These are phyloP conservation scores for Trypoxylus dichotomus DNA, from an alignment of 1,140 invertebrate genomes.

Conservation along the genomic window DNA sequence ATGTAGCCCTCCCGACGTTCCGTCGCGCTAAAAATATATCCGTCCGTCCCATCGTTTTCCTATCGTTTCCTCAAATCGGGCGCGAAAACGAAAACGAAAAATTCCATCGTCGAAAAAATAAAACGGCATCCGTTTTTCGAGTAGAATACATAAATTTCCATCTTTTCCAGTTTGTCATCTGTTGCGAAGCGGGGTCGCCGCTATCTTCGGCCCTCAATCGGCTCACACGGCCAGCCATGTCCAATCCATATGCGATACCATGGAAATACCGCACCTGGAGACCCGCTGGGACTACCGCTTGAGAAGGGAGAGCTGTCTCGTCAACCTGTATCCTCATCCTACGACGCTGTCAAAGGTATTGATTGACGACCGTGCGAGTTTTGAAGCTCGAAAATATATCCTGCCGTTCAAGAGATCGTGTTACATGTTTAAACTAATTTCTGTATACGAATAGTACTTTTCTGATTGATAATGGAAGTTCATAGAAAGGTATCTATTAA, in stretches of 20 bases:
- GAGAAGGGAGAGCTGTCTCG: constrained; percentile 85
- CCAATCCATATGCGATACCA: constrained; percentile 93
- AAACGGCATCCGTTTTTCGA: neutral
- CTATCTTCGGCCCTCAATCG: constrained; percentile 92
- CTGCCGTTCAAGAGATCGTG: neutral
- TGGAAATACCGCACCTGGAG: constrained; percentile 94
- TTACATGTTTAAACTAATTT: too few relatives aligned
- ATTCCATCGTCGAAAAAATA: neutral
- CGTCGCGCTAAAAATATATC: neutral
- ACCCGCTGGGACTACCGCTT: constrained; percentile 89
- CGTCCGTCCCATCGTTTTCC: neutral
- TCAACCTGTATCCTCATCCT: constrained; percentile 93
- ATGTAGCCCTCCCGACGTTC: too few relatives aligned
- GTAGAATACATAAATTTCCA: constrained; percentile 14
- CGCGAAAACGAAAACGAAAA: constrained; percentile 2
- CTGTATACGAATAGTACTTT: too few relatives aligned
- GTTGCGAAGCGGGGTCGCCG: constrained; percentile 82
- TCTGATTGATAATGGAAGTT: too few relatives aligned
- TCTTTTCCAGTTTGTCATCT: constrained; percentile 81
- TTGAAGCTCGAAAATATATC: neutral
- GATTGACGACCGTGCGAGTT: constrained; percentile 22
- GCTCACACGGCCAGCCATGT: constrained; percentile 88
- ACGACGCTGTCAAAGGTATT: constrained; percentile 82
- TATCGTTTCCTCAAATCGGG: neutral
- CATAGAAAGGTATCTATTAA: too few relatives aligned